phyloP scores from a whole-genome alignment of 2,888 invertebrate genomes.

The Zelleria hepariella region DNA sequence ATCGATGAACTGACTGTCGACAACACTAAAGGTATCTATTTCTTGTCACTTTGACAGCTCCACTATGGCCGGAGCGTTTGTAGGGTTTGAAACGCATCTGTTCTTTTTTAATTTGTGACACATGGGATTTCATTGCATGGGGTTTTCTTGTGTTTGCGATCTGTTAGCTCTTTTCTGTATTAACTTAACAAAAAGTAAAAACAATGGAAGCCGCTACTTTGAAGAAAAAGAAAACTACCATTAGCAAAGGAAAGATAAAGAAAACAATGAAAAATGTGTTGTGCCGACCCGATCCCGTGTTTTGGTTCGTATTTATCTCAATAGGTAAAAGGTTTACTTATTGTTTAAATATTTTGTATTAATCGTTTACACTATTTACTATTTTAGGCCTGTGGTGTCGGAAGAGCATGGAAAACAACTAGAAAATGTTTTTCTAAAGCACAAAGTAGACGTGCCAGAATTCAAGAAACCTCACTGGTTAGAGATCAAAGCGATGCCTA shows the following conservation, averaged over 20 bases:
- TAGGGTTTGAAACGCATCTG: too few relatives aligned
- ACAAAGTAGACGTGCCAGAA: conserved; percentile 38
- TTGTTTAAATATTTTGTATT: not conserved
- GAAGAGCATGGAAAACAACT: conserved; percentile 29
- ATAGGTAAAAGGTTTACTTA: not conserved
- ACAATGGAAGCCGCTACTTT: conserved; percentile 40
- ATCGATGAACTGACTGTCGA: too few relatives aligned
- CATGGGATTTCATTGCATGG: too few relatives aligned
- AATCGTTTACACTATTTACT: not conserved
- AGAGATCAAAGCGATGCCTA: conserved; percentile 44
- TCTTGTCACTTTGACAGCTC: too few relatives aligned
- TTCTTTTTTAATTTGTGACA: too few relatives aligned
- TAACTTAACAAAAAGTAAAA: not conserved
- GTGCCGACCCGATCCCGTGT: conserved; percentile 47
- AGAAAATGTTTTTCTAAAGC: conserved; percentile 25
- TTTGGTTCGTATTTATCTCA: conserved; percentile 36
- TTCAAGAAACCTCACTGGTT: conserved; percentile 54
- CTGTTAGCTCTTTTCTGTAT: too few relatives aligned
- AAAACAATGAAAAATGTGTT: conserved; percentile 59
- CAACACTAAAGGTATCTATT: too few relatives aligned
- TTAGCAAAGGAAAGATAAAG: conserved; percentile 54
- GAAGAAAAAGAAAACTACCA: conserved; percentile 37
- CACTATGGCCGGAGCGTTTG: too few relatives aligned
- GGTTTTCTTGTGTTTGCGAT: too few relatives aligned
- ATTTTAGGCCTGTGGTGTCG: conserved; percentile 37